Evolutionary conservation across 64 coral and sea anemone species (phyloP).

Genomic region (Orbicella faveolata): DNA sequence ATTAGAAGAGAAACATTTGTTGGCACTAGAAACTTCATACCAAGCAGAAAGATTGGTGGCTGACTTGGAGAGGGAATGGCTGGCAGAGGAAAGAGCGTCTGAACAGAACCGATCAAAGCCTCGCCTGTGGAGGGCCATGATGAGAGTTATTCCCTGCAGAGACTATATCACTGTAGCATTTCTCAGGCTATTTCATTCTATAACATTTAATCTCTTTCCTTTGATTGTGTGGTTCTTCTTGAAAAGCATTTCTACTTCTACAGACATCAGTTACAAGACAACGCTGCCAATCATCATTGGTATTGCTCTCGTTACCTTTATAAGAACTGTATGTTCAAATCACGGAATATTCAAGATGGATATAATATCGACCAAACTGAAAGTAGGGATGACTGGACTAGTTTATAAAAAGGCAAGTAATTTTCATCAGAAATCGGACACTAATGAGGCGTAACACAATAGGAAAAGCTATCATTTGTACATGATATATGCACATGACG

Average conservation of each 20-base stretch:
- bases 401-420: neutral
- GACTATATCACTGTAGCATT: neutral
- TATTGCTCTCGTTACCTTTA: neutral
- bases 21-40: neutral
- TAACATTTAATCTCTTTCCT: neutral
- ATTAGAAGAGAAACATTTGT: conserved; percentile 59
- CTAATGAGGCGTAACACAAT: too few relatives aligned
- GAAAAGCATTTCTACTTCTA: neutral
- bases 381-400: conserved; percentile 20
- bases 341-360: neutral
- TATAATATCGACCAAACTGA: neutral
- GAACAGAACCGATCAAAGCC: neutral
- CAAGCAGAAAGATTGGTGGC: neutral
- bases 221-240: conserved; percentile 25
- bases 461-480: too few relatives aligned
- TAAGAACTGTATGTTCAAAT: neutral
- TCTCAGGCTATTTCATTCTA: neutral
- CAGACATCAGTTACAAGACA: neutral
- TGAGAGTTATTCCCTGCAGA: conserved; percentile 5
- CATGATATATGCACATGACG: too few relatives aligned
- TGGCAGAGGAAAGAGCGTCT: neutral
- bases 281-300: neutral
- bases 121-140: conserved; percentile 22
- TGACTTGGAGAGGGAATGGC: conserved; percentile 3
- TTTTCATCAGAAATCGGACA: too few relatives aligned